Conservation (phyloP, 2,888 invertebrate species). For the Exocentrus adspersus region DNA sequence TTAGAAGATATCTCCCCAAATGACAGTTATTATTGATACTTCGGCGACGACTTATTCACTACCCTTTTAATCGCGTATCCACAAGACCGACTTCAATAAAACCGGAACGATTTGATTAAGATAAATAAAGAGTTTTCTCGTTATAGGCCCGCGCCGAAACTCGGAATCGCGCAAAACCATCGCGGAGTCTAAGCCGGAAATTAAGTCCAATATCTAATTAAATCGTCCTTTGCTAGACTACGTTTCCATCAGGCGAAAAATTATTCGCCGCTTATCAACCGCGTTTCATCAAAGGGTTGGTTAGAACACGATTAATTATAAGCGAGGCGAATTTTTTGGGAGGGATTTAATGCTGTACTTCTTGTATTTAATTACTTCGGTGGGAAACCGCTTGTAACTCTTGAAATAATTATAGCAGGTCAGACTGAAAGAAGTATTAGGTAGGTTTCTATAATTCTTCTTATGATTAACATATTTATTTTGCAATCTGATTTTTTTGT, state of each 20-base stretch:
- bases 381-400: too few species aligned
- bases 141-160: conserved; percentile 12
- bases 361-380: not conserved
- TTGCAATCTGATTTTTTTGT: too few species aligned
- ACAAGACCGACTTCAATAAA: not conserved
- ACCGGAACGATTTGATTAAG: not conserved
- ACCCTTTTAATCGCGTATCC: too few species aligned
- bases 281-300: not conserved
- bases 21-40: too few species aligned
- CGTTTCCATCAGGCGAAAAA: conserved; percentile 17
- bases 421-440: too few species aligned
- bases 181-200: conserved; percentile 31
- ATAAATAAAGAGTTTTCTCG: not conserved
- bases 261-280: not conserved
- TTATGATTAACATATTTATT: too few species aligned
- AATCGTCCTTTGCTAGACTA: conserved; percentile 19
- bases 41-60: too few species aligned
- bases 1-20: too few species aligned
- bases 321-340: not conserved
- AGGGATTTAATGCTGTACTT: not conserved
- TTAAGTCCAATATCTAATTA: conserved; percentile 41
- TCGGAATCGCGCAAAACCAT: conserved; percentile 33
- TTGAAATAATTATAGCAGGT: too few species aligned
- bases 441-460: too few species aligned
- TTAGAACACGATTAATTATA: not conserved